These are phyloP conservation scores for Chiridota heheva DNA, from an alignment of 35 echinoderm and acorn worm genomes.

Conservation along the genomic window DNA sequence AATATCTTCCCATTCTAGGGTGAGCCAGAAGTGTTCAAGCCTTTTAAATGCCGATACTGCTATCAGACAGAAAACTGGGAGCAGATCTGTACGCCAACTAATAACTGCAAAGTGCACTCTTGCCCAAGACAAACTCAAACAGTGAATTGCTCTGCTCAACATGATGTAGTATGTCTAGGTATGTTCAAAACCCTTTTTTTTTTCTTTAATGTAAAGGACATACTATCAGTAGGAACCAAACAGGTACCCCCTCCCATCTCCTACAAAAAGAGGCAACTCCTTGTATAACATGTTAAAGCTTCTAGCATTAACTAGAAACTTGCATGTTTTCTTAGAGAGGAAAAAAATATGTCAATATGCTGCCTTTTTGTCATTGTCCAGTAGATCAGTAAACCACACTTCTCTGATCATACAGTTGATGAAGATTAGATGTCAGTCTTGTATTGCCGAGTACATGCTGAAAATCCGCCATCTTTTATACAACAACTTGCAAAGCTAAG, in stretches of 20 bases:
- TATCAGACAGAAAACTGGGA: slow-evolving; percentile 81
- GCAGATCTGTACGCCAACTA: slow-evolving; percentile 80
- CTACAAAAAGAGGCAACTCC: background rate
- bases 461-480: too few relatives aligned
- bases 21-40: slow-evolving; percentile 3
- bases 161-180: slow-evolving; percentile 95
- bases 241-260: background rate
- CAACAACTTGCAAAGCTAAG: too few relatives aligned
- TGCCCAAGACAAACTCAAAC: slow-evolving; percentile 64
- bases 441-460: too few relatives aligned
- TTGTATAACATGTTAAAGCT: background rate
- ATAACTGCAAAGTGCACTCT: slow-evolving; percentile 73
- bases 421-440: too few relatives aligned
- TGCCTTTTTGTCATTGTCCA: background rate
- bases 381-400: too few relatives aligned
- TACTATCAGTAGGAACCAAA: background rate
- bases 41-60: slow-evolving; percentile 77
- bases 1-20: too few relatives aligned
- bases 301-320: background rate
- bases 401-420: too few relatives aligned
- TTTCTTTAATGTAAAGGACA: background rate
- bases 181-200: background rate
- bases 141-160: slow-evolving; percentile 79
- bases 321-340: background rate
- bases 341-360: background rate